These are phyloP conservation scores for Clarias macrocephalus DNA, from an alignment of 2,113 vertebrate species.

Conservation along the genomic window DNA sequence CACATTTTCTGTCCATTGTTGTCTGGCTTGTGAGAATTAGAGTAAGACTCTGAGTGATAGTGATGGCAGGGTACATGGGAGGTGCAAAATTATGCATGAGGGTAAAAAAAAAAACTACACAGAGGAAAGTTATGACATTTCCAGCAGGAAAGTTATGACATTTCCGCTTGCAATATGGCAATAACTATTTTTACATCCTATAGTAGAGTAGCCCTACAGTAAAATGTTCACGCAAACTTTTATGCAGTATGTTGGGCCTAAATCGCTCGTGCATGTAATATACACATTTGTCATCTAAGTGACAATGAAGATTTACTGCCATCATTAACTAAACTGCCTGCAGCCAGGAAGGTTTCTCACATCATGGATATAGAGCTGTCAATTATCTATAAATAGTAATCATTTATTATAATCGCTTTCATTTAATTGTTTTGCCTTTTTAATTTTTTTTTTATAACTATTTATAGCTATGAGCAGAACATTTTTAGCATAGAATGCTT, in stretches of 20 bases:
- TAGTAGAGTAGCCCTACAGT: background rate
- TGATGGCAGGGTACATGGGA: background rate
- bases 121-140: background rate
- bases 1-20: background rate
- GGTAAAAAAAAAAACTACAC: background rate
- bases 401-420: background rate
- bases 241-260: background rate
- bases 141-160: background rate
- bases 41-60: background rate
- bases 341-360: background rate
- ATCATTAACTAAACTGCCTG: conserved; percentile 3
- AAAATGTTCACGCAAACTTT: background rate
- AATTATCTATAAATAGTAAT: conserved; percentile 16
- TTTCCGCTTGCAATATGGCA: background rate
- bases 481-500: background rate
- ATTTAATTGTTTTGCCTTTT: background rate
- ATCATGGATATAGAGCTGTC: background rate
- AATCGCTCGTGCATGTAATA: background rate
- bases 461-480: background rate
- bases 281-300: background rate
- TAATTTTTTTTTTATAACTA: background rate
- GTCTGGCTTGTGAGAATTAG: background rate
- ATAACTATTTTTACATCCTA: background rate
- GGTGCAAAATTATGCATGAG: background rate
- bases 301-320: background rate